Evolutionary conservation across 2,113 vertebrate genomes (phyloP).

Genomic region (Tympanuchus pallidicinctus): DNA sequence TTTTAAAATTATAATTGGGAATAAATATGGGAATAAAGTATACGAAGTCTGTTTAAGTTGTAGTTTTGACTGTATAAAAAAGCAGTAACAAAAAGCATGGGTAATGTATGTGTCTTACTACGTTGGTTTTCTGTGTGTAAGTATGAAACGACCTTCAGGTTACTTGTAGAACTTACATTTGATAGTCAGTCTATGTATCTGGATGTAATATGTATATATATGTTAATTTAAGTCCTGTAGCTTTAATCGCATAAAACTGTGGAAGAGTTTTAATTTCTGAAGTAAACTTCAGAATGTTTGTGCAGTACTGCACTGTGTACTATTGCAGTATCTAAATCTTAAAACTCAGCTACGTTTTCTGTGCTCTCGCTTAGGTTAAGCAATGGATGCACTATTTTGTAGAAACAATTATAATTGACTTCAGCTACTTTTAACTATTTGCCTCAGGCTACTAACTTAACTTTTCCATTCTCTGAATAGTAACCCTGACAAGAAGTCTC

Average conservation of each 20-base stretch:
- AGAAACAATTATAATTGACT: not conserved
- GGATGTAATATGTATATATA: rapidly evolving
- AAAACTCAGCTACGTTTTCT: not conserved
- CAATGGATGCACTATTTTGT: not conserved
- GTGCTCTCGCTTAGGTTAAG: not conserved
- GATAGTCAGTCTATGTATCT: not conserved
- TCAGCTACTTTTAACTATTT: not conserved
- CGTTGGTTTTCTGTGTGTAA: rapidly evolving
- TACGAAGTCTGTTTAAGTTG: not conserved
- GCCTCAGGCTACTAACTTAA: not conserved
- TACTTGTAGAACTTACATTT: not conserved
- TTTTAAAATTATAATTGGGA: not conserved
- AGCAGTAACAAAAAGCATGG: not conserved
- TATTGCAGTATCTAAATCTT: not conserved
- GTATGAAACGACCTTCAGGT: not conserved
- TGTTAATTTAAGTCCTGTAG: not conserved
- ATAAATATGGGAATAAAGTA: not conserved
- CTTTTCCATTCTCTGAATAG: not conserved
- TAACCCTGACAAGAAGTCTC: not conserved
- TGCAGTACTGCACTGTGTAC: not conserved
- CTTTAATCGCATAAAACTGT: not conserved
- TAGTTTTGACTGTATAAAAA: not conserved
- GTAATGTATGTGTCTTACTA: not conserved
- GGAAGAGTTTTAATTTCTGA: not conserved
- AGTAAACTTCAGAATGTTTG: not conserved